A percentile compares a stretch with the other conserved stretches of the same genome.
phyloP scores from a whole-genome alignment of 2,888 invertebrate species.

The Meta bourneti region DNA sequence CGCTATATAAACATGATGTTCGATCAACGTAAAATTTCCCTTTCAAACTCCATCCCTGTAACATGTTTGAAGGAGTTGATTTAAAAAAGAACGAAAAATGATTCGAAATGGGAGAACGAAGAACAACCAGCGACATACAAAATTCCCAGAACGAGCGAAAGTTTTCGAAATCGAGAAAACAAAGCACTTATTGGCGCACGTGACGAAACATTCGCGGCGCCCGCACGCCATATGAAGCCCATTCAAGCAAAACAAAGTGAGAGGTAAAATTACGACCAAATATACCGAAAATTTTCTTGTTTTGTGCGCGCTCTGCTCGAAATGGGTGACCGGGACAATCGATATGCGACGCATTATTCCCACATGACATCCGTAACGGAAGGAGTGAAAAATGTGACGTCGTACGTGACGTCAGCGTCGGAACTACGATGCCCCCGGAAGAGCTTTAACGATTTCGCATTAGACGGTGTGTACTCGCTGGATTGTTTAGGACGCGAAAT shows the following conservation, averaged over 20 bases:
- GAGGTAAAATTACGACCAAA: background rate
- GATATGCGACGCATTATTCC: conserved; percentile 26
- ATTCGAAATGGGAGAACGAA: background rate
- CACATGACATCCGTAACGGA: conserved; percentile 37
- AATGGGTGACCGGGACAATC: conserved; percentile 32
- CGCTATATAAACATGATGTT: no score
- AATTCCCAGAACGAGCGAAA: background rate
- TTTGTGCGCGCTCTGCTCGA: background rate
- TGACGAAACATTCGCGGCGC: background rate
- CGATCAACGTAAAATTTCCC: no score
- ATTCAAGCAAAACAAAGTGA: background rate
- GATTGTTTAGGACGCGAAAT: no score
- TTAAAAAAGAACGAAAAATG: no score
- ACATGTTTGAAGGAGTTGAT: no score
- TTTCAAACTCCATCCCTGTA: no score
- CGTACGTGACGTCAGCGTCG: conserved; percentile 2
- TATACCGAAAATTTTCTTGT: background rate
- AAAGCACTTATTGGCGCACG: background rate
- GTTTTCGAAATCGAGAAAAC: background rate
- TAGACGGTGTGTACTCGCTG: background rate
- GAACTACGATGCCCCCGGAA: background rate
- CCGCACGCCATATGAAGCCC: background rate
- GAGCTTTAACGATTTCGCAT: conserved; percentile 14
- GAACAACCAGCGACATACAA: background rate
- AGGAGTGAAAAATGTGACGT: conserved; percentile 21